Conservation (phyloP, 2,113 vertebrate genomes). For the Ctenodactylus gundi region DNA sequence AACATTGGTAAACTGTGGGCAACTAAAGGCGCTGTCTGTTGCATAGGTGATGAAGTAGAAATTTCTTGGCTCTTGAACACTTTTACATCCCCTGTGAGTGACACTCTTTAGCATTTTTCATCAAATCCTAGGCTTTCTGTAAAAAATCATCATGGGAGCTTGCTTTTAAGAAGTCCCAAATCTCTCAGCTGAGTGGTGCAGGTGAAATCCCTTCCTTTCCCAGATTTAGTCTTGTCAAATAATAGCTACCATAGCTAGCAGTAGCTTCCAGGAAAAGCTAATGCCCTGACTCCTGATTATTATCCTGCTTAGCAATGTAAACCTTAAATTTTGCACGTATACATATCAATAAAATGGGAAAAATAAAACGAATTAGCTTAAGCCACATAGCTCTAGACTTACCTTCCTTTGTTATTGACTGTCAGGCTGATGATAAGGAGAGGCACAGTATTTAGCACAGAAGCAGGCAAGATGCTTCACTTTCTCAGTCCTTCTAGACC, state of each 20-base stretch:
- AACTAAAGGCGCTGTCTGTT: background rate
- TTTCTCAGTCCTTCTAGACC: slow-evolving; percentile 17
- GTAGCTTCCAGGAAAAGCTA: slow-evolving; percentile 53
- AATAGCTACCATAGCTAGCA: slow-evolving; percentile 47
- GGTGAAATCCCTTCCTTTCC: slow-evolving; percentile 39
- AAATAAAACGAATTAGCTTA: slow-evolving; percentile 80
- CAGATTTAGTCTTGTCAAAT: slow-evolving; percentile 58
- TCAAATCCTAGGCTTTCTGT: background rate
- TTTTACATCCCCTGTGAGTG: background rate
- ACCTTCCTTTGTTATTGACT: slow-evolving; percentile 78
- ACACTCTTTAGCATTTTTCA: background rate
- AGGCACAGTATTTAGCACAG: slow-evolving; percentile 72
- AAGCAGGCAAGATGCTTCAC: slow-evolving; percentile 50
- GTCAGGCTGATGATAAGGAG: slow-evolving; percentile 64
- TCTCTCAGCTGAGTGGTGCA: background rate
- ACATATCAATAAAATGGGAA: no score
- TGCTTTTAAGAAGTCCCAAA: slow-evolving; percentile 2
- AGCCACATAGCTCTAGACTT: slow-evolving; percentile 72
- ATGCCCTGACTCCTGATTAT: slow-evolving; percentile 63
- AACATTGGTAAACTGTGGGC: background rate
- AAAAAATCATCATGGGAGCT: background rate
- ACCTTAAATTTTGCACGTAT: no score
- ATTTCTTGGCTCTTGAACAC: background rate
- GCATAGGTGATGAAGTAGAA: background rate
- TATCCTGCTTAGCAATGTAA: no score